Evolutionary conservation across 2,797 vertebrate genomes (phyloP), one percentile per base, ranked within the genome.

Genomic region (Ptychobarbus kaznakovi): DNA sequence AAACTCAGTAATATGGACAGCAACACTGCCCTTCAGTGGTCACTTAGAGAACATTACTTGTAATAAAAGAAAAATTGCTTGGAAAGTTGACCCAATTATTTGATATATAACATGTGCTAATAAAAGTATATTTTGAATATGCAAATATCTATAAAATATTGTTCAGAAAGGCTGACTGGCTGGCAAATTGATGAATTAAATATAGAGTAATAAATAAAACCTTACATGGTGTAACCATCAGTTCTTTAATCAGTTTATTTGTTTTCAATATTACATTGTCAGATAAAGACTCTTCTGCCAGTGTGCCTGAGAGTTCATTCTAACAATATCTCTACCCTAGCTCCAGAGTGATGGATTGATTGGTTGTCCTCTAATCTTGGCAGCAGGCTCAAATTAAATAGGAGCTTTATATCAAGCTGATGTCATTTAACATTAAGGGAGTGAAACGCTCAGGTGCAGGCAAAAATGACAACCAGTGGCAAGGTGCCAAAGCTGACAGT

Each of bases 291-390:
- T 13, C 5, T 56, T 16, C 35, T 78, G 3, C 22, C 53, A 61
- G 15, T 42, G 76, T 58, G 28, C 51, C 42, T 68, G 82, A 68
- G 56, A 40, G 83, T 86, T 86, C 74, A 68, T 80, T 38, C 73
- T 44, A 77, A 81, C 68, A 74, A 38, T 65, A 84, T 83, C 73
- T 66, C 63, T 16, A 32, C 56, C 51, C 49, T 5, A 42, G 80
- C 74, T 28, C 46, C 66, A 61, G 82, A 51, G n/a, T 86, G 74
- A 88, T 75, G 80, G 82, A 89, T 86, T 79, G 63, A 85, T 73
- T 85, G 65, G 68, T 73, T 51, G 79, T 79, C 82, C 83, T 69
- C 74, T 87, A 53, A 86, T 82, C 78, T 84, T 87, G 88, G 70
- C 88, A 88, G 82, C 75, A 40, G 25, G 16, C 69, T 65, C 44